Percentiles rank a stretch among this genome's conserved stretches.
Evolutionary conservation across 2,113 vertebrate species (phyloP).

Genomic region (Pterophyllum scalare): DNA sequence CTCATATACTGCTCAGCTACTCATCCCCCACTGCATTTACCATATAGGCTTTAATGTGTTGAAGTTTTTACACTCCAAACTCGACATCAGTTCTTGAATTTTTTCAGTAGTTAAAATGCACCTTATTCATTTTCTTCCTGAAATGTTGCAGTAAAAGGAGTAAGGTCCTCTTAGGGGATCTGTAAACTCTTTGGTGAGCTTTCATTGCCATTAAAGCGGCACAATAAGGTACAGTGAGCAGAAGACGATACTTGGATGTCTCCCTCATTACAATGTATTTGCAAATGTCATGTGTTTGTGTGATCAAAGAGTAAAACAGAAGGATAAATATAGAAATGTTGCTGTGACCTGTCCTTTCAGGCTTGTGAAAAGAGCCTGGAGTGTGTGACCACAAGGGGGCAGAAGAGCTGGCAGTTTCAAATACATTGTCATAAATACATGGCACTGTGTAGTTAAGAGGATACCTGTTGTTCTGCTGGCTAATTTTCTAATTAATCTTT

Average conservation of each 20-base stretch:
- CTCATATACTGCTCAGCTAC: constrained; percentile 28
- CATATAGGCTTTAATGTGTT: constrained; percentile 63
- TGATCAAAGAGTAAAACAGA: not conserved
- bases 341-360: not conserved
- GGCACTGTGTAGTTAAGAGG: not conserved
- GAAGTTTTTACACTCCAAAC: constrained; percentile 39
- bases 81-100: constrained; percentile 16
- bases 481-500: not conserved
- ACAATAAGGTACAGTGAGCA: not conserved
- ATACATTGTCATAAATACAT: constrained; percentile 1
- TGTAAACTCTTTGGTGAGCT: not conserved
- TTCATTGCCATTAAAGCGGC: not conserved
- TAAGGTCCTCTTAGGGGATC: not conserved
- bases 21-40: constrained; percentile 32
- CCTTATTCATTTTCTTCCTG: constrained; percentile 2
- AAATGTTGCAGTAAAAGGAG: not conserved
- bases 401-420: constrained; percentile 35
- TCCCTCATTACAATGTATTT: not conserved
- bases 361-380: not conserved
- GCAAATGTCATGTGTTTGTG: not conserved
- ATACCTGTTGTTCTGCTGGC: not conserved
- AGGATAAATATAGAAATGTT: not conserved
- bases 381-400: constrained; percentile 74
- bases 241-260: not conserved
- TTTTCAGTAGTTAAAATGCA: not conserved